A percentile compares a stretch with the other conserved stretches of the same genome.
Conservation (phyloP, 2,113 vertebrate genomes). For the Malurus elegans region DNA sequence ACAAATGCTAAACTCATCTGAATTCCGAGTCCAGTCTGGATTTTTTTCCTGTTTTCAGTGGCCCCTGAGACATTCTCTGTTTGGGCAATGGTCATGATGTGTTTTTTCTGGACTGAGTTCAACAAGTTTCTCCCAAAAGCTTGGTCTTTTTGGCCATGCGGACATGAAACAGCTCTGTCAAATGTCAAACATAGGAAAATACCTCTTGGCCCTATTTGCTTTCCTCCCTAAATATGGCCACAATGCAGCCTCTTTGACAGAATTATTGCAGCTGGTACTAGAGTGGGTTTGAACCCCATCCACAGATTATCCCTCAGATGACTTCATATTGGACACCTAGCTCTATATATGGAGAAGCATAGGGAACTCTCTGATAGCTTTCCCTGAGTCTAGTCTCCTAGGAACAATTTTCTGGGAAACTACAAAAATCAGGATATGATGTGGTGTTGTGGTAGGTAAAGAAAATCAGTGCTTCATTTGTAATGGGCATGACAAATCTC, state of each 20-base stretch:
- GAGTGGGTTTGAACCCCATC: background rate
- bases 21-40: fast-evolving
- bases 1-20: background rate
- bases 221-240: background rate
- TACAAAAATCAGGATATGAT: background rate
- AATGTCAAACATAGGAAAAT: background rate
- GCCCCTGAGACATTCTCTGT: background rate
- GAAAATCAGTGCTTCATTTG: background rate
- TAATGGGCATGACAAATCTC: background rate
- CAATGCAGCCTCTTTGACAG: background rate
- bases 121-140: background rate
- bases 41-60: background rate
- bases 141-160: background rate
- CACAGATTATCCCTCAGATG: background rate
- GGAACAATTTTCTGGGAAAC: background rate
- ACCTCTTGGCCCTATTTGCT: background rate
- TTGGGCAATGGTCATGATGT: fast-evolving
- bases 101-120: background rate
- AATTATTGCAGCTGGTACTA: background rate
- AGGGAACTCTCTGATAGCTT: background rate
- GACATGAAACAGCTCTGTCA: background rate
- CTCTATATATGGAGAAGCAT: background rate
- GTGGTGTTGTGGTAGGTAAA: background rate
- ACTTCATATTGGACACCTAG: background rate
- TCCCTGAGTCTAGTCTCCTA: background rate